These are phyloP conservation scores for Naso thynnoides DNA, from an alignment of 2,797 vertebrate genomes.

Conservation along the genomic window DNA sequence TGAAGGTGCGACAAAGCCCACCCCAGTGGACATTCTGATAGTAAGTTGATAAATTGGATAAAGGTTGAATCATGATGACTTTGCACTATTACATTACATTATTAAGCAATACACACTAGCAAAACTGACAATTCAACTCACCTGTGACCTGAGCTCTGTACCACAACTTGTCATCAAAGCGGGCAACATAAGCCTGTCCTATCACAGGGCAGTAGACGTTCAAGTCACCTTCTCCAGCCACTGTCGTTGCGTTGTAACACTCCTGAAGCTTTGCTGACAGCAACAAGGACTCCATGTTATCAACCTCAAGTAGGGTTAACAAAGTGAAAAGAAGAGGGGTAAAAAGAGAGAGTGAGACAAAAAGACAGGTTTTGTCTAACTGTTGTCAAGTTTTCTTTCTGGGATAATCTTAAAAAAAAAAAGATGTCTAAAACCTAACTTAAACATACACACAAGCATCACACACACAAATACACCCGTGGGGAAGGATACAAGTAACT, in stretches of 20 bases:
- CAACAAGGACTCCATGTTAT: conserved; percentile 80
- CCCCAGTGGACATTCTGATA: neutral
- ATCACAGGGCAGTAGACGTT: conserved; percentile 76
- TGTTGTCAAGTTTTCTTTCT: neutral
- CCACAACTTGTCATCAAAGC: conserved; percentile 77
- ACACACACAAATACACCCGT: too few relatives aligned
- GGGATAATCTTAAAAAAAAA: neutral
- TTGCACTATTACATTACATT: neutral
- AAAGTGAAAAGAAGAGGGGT: neutral
- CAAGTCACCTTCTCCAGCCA: conserved; percentile 48
- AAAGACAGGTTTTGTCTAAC: neutral
- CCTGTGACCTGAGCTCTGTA: conserved; percentile 81
- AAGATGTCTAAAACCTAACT: too few relatives aligned
- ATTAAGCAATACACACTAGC: neutral
- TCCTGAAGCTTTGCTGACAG: conserved; percentile 81
- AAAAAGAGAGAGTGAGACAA: neutral
- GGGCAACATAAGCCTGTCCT: conserved; percentile 81
- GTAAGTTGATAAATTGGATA: neutral
- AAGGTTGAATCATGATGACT: neutral
- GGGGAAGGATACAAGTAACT: too few relatives aligned
- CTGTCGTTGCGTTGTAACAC: conserved; percentile 64
- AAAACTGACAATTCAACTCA: conserved; percentile 45
- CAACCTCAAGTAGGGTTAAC: conserved; percentile 59
- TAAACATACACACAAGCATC: too few relatives aligned
- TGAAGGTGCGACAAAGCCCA: neutral